These are phyloP conservation scores for Spodoptera littoralis DNA, from an alignment of 2,888 invertebrate species.

Conservation along the genomic window DNA sequence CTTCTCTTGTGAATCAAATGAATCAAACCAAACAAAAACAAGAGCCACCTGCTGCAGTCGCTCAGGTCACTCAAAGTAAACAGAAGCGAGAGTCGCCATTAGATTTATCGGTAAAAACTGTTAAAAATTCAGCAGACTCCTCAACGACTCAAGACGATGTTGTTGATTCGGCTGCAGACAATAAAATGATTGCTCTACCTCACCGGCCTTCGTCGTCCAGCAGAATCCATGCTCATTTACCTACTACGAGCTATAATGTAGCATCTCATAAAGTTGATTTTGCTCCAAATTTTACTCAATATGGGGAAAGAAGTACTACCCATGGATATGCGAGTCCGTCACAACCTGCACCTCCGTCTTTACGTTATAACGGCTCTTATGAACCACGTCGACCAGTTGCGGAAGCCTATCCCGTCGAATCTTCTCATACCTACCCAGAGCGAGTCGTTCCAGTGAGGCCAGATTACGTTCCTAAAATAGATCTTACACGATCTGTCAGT, in stretches of 20 bases:
- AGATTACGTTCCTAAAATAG: constrained; percentile 84
- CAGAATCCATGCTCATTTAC: constrained; percentile 66
- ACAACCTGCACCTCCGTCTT: constrained; percentile 68
- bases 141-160: constrained; percentile 93
- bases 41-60: constrained; percentile 91
- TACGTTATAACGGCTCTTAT: constrained; percentile 78
- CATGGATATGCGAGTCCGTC: constrained; percentile 66
- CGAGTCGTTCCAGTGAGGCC: constrained; percentile 70
- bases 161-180: constrained; percentile 83
- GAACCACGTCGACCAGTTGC: constrained; percentile 70
- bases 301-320: constrained; percentile 74
- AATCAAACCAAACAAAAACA: constrained; percentile 89
- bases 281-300: constrained; percentile 91
- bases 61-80: constrained; percentile 79
- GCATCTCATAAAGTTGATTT: constrained; percentile 93
- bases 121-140: constrained; percentile 96
- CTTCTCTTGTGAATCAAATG: constrained; percentile 84
- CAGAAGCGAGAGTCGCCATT: constrained; percentile 93
- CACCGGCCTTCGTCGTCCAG: constrained; percentile 73
- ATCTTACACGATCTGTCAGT: constrained; percentile 77
- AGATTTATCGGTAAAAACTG: constrained; percentile 96
- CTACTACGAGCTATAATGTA: constrained; percentile 64
- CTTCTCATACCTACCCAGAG: constrained; percentile 77
- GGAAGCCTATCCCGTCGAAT: constrained; percentile 76
- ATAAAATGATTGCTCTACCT: constrained; percentile 73